Percentiles rank a stretch among this genome's conserved stretches.
Conservation (phyloP, 2,797 vertebrate genomes). For the Sebastes matsubarae region DNA sequence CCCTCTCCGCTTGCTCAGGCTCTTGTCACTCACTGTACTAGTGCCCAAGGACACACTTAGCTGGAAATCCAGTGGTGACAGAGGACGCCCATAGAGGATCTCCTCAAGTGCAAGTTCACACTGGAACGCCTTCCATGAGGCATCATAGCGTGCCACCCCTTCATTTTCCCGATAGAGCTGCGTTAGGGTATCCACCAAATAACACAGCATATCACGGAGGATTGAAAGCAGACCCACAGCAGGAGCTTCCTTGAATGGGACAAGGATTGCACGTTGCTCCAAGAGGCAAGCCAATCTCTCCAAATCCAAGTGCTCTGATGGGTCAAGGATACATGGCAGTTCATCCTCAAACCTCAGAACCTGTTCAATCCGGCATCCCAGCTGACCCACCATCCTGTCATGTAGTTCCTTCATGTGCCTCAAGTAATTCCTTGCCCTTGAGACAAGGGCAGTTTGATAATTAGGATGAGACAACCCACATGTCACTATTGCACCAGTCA, state of each 20-base stretch:
- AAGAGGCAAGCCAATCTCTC: neutral
- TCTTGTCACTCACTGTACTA: too few species aligned
- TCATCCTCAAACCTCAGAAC: neutral
- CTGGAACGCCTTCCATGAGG: neutral
- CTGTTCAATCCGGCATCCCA: neutral
- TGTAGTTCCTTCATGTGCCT: neutral
- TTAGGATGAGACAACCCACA: too few species aligned
- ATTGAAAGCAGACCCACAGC: neutral
- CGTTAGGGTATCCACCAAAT: too few species aligned
- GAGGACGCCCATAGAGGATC: neutral
- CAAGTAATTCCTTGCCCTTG: neutral
- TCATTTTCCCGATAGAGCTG: too few species aligned
- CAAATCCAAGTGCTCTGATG: neutral
- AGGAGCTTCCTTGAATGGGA: neutral
- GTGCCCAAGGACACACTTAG: neutral
- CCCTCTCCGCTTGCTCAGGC: too few species aligned
- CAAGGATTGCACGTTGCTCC: neutral
- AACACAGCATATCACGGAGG: neutral
- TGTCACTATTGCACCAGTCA: too few species aligned
- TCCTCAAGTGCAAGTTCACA: neutral
- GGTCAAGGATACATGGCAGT: neutral
- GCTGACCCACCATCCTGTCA: neutral
- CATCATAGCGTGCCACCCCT: too few species aligned
- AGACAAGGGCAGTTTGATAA: neutral
- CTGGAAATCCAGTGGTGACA: neutral